Conservation (phyloP, 1,140 invertebrate genomes). For the Limonius californicus region DNA sequence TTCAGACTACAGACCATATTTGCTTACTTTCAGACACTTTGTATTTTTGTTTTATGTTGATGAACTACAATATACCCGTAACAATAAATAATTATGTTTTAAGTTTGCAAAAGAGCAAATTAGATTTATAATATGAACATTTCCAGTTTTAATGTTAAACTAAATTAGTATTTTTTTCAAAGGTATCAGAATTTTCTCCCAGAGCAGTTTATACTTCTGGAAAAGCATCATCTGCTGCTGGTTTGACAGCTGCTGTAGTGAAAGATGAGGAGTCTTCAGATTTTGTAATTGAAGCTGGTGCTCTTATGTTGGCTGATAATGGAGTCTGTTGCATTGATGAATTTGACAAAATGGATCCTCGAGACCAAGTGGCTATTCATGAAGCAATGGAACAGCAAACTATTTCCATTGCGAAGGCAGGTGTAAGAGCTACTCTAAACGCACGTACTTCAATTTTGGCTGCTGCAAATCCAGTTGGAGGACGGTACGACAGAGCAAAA, state of each 20-base stretch:
- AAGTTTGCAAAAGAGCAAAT: no score
- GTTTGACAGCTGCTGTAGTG: conserved; percentile 96
- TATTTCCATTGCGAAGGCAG: conserved; percentile 95
- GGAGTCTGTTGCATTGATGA: conserved; percentile 99
- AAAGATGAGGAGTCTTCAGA: conserved; percentile 96
- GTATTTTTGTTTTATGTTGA: no score
- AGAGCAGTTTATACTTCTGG: conserved; percentile 97
- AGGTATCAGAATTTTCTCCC: conserved; percentile 87
- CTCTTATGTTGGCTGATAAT: conserved; percentile 98
- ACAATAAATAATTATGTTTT: no score
- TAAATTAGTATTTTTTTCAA: neutral
- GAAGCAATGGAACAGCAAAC: conserved; percentile 99
- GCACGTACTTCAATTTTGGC: conserved; percentile 97
- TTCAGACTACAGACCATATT: no score
- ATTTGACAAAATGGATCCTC: conserved; percentile 99
- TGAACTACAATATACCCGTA: no score
- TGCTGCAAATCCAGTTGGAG: conserved; percentile 97
- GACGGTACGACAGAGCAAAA: conserved; percentile 92
- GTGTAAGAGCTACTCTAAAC: conserved; percentile 97
- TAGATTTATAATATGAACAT: neutral
- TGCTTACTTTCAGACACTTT: no score
- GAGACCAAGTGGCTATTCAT: conserved; percentile 98
- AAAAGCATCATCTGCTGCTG: conserved; percentile 96
- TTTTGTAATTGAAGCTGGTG: conserved; percentile 99
- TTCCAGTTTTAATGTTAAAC: conserved; percentile 47